Conservation (phyloP, 1,140 invertebrate genomes). For the Megalopta genalis region DNA sequence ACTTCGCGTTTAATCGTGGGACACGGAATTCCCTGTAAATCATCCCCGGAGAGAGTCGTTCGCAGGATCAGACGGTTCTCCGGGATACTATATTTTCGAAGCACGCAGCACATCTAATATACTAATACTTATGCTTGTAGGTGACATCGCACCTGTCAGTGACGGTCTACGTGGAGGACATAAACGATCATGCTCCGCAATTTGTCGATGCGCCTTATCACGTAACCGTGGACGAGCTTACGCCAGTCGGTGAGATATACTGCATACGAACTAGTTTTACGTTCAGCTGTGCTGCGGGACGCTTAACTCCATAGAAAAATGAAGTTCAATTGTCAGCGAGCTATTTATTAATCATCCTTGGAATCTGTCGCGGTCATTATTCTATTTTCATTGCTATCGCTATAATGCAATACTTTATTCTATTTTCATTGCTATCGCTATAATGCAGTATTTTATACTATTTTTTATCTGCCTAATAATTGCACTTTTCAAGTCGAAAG, state of each 20-base stretch:
- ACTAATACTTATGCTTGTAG: slow-evolving; percentile 71
- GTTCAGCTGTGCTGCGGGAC: not conserved
- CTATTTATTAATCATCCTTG: not conserved
- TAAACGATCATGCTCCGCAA: slow-evolving; percentile 89
- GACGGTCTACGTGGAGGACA: slow-evolving; percentile 91
- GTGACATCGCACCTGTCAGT: slow-evolving; percentile 90
- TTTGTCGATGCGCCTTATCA: slow-evolving; percentile 89
- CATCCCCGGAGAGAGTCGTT: not conserved
- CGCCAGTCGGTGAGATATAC: slow-evolving; percentile 84
- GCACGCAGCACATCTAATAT: not conserved
- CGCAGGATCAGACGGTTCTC: not conserved
- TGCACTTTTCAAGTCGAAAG: no score
- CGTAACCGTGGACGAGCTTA: slow-evolving; percentile 89
- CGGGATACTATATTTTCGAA: not conserved
- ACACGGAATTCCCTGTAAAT: not conserved
- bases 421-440: no score
- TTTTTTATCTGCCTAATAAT: no score
- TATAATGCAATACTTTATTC: no score
- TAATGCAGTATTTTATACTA: no score
- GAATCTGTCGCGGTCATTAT: no score
- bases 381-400: no score
- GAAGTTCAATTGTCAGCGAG: not conserved
- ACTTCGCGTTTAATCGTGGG: no score
- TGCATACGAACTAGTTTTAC: slow-evolving; percentile 20
- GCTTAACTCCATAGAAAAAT: not conserved